Percentiles rank a stretch among this genome's conserved stretches.
phyloP scores from a whole-genome alignment of 2,888 invertebrate genomes.

The Clusia tigrina region DNA sequence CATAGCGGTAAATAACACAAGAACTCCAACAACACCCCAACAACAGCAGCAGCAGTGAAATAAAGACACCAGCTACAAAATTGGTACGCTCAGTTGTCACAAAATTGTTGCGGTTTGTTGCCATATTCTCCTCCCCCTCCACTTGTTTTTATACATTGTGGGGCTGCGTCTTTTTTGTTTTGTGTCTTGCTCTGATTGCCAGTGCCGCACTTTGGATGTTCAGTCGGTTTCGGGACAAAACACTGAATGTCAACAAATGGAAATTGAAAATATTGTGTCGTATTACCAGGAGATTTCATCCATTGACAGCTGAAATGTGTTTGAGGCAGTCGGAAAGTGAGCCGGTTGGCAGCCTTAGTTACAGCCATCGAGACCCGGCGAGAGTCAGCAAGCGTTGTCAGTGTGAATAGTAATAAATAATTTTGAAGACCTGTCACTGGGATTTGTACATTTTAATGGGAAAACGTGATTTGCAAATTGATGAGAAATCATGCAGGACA shows the following conservation, averaged over 20 bases:
- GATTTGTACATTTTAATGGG: constrained; percentile 8
- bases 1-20: too few relatives aligned
- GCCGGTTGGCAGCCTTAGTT: too few relatives aligned
- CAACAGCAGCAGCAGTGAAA: neutral
- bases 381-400: constrained; percentile 20
- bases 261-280: constrained; percentile 52
- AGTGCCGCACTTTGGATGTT: neutral
- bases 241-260: constrained; percentile 40
- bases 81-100: constrained; percentile 50
- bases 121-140: constrained; percentile 46
- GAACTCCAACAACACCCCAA: too few relatives aligned
- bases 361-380: too few relatives aligned
- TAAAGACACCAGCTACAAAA: constrained; percentile 40
- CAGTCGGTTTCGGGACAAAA: constrained; percentile 1
- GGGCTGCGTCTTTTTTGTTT: neutral
- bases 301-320: constrained; percentile 39
- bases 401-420: constrained; percentile 30
- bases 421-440: constrained; percentile 21
- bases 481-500: too few relatives aligned
- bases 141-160: neutral
- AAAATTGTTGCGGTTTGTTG: constrained; percentile 48
- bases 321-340: neutral
- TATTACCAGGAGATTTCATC: constrained; percentile 49
- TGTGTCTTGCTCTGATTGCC: neutral
- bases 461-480: constrained; percentile 8